Base-by-base conservation (phyloP, 2,888 invertebrate genomes). In the Saturnia japonica region DNA sequence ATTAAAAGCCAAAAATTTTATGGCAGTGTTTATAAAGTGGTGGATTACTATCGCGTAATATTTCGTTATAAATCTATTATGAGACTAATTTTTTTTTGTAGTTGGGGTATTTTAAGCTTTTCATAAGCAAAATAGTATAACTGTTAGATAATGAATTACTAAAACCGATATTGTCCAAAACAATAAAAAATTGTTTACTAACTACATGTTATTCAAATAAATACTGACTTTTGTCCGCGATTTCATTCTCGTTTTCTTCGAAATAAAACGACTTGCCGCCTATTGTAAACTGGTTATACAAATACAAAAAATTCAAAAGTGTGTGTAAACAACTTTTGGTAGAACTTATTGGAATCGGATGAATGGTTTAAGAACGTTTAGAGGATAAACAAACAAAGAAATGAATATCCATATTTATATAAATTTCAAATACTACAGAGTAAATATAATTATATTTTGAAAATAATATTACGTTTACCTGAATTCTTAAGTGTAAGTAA, bases 61-160 rank as follows among this genome's bases (percentile, higher is more conserved):
- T 82, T 83, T 82, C 81, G 81, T 82, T 81, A 79, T 75, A 79
- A 84, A 84, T 81, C 82, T 82, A 83, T 85, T 84, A 84, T 76
- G 75, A 73, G 73, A 73, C 40, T 79, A 83, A 82, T 84, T 84
- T 81, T 78, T 74, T 75, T 82, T 80, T 80, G 2, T 19, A 19
- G 34, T 62, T 1, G 40, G 19, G 40, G 19, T 19, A 40, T 12
- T 64, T 60, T 40, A n/a, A 25, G n/a, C 64, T 40, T 19, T 64
- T 64, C 9, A 40, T 64, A 19, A 40, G n/a, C n/a, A 64, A 64
- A 64, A 34, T 9, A 0, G 64, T 40, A 40, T 64, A 64, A 64
- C 64, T 64, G 64, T 64, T 14, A 60, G 2, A 11, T 60, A 60
- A 14, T 14, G 14, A 25, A 60, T 60, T 25, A 25, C 11, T 60